Evolutionary conservation across 2,888 invertebrate genomes (phyloP).

Genomic region (Lissonota sp.): DNA sequence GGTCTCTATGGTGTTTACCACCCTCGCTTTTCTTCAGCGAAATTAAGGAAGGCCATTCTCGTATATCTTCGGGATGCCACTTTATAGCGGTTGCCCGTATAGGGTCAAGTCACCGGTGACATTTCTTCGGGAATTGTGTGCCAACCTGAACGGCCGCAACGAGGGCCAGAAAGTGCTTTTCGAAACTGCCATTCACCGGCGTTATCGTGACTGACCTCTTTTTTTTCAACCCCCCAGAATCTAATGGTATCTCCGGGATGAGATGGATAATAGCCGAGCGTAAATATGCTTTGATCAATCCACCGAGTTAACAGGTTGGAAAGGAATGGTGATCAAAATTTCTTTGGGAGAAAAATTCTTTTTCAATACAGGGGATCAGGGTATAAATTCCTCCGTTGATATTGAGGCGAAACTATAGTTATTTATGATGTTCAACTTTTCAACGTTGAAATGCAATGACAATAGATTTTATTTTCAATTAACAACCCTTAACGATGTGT

Average conservation of each 20-base stretch:
- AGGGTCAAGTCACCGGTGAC: slow-evolving; percentile 71
- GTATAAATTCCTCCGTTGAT: no score
- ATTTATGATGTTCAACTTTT: no score
- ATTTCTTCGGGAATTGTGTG: slow-evolving; percentile 67
- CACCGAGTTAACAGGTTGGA: no score
- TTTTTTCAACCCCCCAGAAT: slow-evolving; percentile 4
- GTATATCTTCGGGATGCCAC: slow-evolving; percentile 69
- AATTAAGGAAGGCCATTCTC: slow-evolving; percentile 72
- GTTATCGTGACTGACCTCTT: slow-evolving; percentile 57
- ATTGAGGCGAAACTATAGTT: no score
- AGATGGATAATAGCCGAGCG: no score
- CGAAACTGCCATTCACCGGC: slow-evolving; percentile 59
- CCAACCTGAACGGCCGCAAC: slow-evolving; percentile 7
- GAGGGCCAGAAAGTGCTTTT: slow-evolving; percentile 51
- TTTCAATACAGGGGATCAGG: no score
- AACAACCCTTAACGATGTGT: no score
- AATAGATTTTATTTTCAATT: no score
- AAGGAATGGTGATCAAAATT: no score
- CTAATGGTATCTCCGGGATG: slow-evolving; percentile 26
- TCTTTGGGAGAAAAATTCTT: no score
- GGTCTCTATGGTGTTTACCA: slow-evolving; percentile 24
- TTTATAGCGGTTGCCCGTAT: slow-evolving; percentile 74
- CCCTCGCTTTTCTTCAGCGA: slow-evolving; percentile 62
- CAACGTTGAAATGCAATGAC: no score
- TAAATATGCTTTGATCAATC: no score